Percentiles rank a stretch among this genome's conserved stretches.
These are phyloP conservation scores for Vombatus ursinus DNA, from an alignment of 2,113 vertebrate species.

Conservation along the genomic window DNA sequence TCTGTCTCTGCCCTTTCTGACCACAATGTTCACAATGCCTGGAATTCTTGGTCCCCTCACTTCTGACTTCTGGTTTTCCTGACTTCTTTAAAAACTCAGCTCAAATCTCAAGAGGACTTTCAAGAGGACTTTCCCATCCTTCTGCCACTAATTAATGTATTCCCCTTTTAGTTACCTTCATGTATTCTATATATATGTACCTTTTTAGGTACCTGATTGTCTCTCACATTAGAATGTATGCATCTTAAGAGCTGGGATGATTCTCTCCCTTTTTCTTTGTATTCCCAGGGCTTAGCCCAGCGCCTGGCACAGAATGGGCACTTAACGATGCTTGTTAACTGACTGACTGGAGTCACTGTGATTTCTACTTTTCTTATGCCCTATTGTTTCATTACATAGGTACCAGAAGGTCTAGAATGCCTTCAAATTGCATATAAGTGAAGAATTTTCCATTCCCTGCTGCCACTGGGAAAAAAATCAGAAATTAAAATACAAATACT, in stretches of 20 bases:
- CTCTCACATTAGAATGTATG: neutral
- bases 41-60: neutral
- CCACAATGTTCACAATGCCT: neutral
- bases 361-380: neutral
- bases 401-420: neutral
- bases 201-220: neutral
- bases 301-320: neutral
- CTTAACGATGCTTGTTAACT: neutral
- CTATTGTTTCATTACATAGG: neutral
- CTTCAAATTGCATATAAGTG: neutral
- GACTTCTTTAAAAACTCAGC: neutral
- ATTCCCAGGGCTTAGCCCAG: neutral
- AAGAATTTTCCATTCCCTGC: neutral
- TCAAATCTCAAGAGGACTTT: neutral
- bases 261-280: neutral
- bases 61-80: no score
- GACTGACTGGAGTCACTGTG: neutral
- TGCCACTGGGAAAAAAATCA: neutral
- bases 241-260: neutral
- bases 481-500: neutral
- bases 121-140: neutral
- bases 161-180: neutral
- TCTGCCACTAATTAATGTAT: neutral
- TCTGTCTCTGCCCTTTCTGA: neutral
- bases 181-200: neutral